A percentile compares a stretch with the other conserved stretches of the same genome.
These are phyloP conservation scores for Diorhabda elongata DNA, from an alignment of 1,140 invertebrate species.

Conservation along the genomic window DNA sequence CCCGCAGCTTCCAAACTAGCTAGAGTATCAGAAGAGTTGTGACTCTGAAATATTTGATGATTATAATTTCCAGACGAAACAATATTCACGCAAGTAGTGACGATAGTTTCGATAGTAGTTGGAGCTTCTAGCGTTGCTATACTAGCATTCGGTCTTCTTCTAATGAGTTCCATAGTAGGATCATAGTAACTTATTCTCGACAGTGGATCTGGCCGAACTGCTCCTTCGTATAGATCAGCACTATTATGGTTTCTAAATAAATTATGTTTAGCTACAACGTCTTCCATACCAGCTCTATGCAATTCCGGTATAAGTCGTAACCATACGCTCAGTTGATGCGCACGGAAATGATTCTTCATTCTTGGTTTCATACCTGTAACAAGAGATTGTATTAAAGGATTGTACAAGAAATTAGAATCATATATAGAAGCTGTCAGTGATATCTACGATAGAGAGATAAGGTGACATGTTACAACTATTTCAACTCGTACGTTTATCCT, in stretches of 20 bases:
- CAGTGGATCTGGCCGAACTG: conserved; percentile 73
- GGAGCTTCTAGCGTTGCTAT: conserved; percentile 50
- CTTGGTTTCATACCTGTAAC: conserved; percentile 79
- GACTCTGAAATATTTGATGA: conserved; percentile 55
- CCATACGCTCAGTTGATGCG: conserved; percentile 92
- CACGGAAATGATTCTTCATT: conserved; percentile 90
- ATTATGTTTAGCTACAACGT: conserved; percentile 77
- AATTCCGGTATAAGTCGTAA: conserved; percentile 87
- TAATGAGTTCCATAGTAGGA: conserved; percentile 54
- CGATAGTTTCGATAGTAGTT: conserved; percentile 57
- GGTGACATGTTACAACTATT: no score
- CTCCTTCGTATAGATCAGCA: conserved; percentile 74
- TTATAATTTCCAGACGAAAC: conserved; percentile 53
- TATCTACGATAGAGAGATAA: no score
- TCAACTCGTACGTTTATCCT: no score
- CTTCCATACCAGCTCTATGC: conserved; percentile 83
- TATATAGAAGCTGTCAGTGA: no score
- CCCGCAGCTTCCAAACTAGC: conserved; percentile 75
- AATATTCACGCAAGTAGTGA: conserved; percentile 55
- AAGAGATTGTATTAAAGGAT: conserved; percentile 15
- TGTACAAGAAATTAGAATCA: no score
- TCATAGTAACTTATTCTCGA: conserved; percentile 56
- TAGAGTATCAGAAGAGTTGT: conserved; percentile 61
- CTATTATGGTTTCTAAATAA: conserved; percentile 79
- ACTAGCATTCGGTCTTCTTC: conserved; percentile 53